These are phyloP conservation scores for Lagorchestes hirsutus DNA, from an alignment of 2,797 vertebrate species.

Conservation along the genomic window DNA sequence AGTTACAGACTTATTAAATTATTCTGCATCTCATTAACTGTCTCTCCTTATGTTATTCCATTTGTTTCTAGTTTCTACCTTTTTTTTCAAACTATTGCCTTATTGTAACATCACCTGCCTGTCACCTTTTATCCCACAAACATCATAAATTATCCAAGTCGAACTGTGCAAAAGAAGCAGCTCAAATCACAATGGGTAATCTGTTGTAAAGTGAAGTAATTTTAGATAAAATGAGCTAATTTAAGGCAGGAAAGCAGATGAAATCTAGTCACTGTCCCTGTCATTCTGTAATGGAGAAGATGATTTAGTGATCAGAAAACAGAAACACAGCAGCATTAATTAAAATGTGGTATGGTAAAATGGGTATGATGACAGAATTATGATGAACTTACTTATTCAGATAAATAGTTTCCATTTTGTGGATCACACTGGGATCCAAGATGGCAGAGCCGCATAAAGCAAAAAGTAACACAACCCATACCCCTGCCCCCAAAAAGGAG, in stretches of 20 bases:
- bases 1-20: conserved; percentile 46
- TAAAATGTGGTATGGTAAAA: conserved; percentile 34
- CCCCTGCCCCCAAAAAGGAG: neutral
- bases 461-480: neutral
- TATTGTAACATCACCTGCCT: conserved; percentile 54
- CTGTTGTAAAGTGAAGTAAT: neutral
- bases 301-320: conserved; percentile 41
- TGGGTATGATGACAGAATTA: neutral
- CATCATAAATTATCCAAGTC: conserved; percentile 27
- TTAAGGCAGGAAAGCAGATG: conserved; percentile 11
- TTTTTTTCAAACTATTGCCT: conserved; percentile 35
- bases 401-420: conserved; percentile 24
- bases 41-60: conserved; percentile 61
- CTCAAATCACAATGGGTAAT: neutral
- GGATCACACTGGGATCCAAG: conserved; percentile 1
- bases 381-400: conserved; percentile 4
- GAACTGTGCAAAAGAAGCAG: conserved; percentile 22
- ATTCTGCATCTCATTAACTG: conserved; percentile 61
- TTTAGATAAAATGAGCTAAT: neutral
- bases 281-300: conserved; percentile 31
- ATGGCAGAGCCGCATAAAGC: neutral
- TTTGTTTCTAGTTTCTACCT: conserved; percentile 50
- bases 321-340: conserved; percentile 20
- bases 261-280: conserved; percentile 11
- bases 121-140: conserved; percentile 47